phyloP scores from a whole-genome alignment of 1,140 invertebrate species.

The Sogatella furcifera region DNA sequence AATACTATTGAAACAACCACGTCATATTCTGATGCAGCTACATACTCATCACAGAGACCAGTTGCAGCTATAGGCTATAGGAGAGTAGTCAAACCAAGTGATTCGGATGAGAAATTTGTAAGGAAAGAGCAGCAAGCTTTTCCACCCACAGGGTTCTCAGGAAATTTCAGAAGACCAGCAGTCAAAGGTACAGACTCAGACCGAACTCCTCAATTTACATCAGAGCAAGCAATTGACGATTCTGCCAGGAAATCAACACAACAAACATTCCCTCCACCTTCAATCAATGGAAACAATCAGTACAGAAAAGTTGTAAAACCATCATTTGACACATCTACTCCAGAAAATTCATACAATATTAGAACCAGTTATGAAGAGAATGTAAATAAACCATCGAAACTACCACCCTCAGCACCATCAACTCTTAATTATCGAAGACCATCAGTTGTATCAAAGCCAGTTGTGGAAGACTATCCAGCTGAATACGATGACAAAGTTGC shows the following conservation, averaged over 20 bases:
- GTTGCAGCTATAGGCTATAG: not conserved
- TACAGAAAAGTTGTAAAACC: not conserved
- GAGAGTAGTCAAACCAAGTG: not conserved
- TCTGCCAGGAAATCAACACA: not conserved
- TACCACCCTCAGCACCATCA: not conserved
- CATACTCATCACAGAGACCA: not conserved
- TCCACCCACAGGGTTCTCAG: not conserved
- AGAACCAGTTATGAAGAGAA: not conserved
- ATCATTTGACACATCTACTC: not conserved
- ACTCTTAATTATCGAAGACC: conserved; percentile 4
- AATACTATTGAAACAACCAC: not conserved
- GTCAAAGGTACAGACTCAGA: not conserved
- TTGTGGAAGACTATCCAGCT: not conserved
- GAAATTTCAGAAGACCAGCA: conserved; percentile 3
- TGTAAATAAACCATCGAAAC: not conserved
- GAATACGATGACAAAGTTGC: not conserved
- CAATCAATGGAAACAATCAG: not conserved
- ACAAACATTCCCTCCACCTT: not conserved
- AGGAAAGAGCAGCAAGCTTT: not conserved
- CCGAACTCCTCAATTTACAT: not conserved
- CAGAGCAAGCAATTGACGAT: not conserved
- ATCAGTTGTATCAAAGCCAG: not conserved
- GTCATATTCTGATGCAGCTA: not conserved
- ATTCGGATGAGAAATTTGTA: not conserved
- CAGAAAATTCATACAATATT: not conserved